Base-by-base conservation (phyloP, 2,797 vertebrate genomes). In the Sebastes flavidus region DNA sequence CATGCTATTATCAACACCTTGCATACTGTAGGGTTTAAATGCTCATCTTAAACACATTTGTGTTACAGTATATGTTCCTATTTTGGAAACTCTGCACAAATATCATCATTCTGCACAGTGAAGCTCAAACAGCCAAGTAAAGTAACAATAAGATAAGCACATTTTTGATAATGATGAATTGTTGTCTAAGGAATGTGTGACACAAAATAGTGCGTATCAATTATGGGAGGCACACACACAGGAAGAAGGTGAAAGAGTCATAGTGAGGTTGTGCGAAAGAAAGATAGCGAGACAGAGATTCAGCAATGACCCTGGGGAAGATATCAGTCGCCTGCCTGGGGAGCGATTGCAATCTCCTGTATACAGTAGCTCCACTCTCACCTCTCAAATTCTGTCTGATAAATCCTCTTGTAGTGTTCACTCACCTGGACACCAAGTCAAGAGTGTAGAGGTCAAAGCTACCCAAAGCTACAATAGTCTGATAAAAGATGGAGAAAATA, bases 331-430 rank as follows among this genome's bases (percentile, higher is more conserved):
- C 30, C 72, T 75, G 56, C 80, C 77, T 46, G 60, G 12, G 59
- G 78, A 77, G 66, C 3, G 75, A 79, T 79, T 10, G 34, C n/a
- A 54, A 79, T 87, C 81, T 76, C 18, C 61, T 61, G 62, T 71
- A 49, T 70, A 72, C 69, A 81, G 61, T 59, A 11, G 56, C 76
- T 84, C 54, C 16, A 42, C 65, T 80, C 74, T 86, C 70, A 80
- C 83, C 72, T 81, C 78, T 76, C 71, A 29, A 81, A 85, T 25
- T 56, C 14, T 27, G 49, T 80, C 58, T 72, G 74, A 88, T 89
- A 81, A 77, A 82, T 72, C 72, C 66, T 83, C 25, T 67, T 72
- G 72, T 78, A 49, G 27, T 24, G 8, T 71, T 88, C 60, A 74
- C 42, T 79, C 74, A 78, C 75, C 56, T 49, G 34, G 16, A 85